Evolutionary conservation across 2,113 vertebrate species (phyloP), one percentile per base, ranked within the genome.

Genomic region (Girardinichthys multiradiatus): DNA sequence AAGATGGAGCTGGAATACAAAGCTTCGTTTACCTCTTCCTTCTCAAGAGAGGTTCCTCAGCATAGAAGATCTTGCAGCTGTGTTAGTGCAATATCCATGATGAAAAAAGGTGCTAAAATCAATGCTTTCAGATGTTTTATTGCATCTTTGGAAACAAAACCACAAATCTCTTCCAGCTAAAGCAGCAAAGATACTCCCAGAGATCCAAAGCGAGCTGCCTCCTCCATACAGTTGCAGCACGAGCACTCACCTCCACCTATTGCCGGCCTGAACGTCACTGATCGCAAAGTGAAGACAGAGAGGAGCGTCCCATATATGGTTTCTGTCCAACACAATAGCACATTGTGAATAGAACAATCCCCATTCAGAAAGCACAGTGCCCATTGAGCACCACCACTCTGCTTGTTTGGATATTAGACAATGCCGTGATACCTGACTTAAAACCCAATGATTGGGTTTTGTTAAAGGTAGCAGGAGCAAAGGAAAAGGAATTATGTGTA

Each of bases 271-370:
- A 2, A 62, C 84, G 68, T 63, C 88, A 75, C 64, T 73, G 80
- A 75, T 60, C 57, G 21, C 76, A 42, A 39, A 84, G 70, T 80
- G 68, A 64, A 72, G 78, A 45, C 28, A 61, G 35, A 82, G 87
- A 86, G 86, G 87, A 89, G 85, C 76, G 86, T 91, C 91, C 81
- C 92, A 92, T 94, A 91, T 94, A 93, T 94, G 90, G 81, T 85
- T 85, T 89, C 87, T 91, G 92, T 92, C 87, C 85, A 91, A 84
- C 88, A 94, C 93, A 94, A 94, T 94, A 90, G 92, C 68, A 91
- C 94, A 94, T 90, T 94, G 93, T 93, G 89, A 92, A 24, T 71
- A 90, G 88, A 91, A 95, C 92, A 94, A 93, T 94, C 90, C 86
- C 85, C 28, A 88, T 93, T 92, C 87, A 92, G 68, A 88, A 74